Evolutionary conservation across 2,888 invertebrate genomes (phyloP).

Genomic region (Phyllotreta striolata): DNA sequence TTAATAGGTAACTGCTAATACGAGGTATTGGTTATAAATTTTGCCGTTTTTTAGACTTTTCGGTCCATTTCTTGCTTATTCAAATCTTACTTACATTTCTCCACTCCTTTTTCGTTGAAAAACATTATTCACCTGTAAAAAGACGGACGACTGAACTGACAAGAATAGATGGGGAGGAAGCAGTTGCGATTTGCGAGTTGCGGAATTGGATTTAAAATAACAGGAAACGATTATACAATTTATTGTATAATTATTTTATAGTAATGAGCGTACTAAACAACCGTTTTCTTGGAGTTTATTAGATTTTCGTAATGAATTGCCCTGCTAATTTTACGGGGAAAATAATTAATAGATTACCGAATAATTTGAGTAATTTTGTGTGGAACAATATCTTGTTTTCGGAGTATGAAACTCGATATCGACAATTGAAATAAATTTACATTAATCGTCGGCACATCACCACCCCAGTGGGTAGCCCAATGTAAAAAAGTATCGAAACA

Average conservation of each 20-base stretch:
- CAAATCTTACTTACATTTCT: conserved; percentile 11
- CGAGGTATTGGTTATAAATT: neutral
- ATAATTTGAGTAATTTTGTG: no score
- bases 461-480: conserved; percentile 33
- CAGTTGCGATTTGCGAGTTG: conserved; percentile 4
- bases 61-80: neutral
- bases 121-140: conserved; percentile 24
- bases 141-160: conserved; percentile 14
- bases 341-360: no score
- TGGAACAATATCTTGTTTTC: no score
- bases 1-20: no score
- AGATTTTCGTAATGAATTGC: no score
- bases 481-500: conserved; percentile 48
- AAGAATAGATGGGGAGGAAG: conserved; percentile 11
- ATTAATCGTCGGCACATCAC: conserved; percentile 18
- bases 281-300: no score
- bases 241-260: conserved; percentile 12
- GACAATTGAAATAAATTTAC: conserved; percentile 13
- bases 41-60: neutral
- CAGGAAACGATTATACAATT: conserved; percentile 7
- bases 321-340: no score
- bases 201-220: conserved; percentile 8
- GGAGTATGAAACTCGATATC: neutral
- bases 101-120: conserved; percentile 17
- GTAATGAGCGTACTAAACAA: neutral